Evolutionary conservation across 35 echinoderm and acorn worm species (phyloP), one percentile per base, ranked within the genome.

Genomic region (Diadema setosum): DNA sequence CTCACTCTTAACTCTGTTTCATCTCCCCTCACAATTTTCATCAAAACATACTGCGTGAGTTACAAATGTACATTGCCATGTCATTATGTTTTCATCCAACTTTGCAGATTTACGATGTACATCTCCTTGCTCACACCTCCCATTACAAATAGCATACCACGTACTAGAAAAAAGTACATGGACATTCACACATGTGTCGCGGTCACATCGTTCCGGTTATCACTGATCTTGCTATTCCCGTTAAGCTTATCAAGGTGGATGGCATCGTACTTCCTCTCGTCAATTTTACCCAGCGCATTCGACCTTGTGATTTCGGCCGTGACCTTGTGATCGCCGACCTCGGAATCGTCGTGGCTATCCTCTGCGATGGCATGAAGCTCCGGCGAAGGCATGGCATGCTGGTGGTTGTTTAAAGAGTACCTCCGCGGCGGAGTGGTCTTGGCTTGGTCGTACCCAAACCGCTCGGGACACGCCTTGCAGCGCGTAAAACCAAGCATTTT

Each of bases 401-500:
- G 73, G 11, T 78, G 39, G 21, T n/a, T 6, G 14, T 17, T 44
- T 25, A 42, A 78, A 2, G 73, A 78, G 20, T 39, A 21, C 15
- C 73, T 33, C 12, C 73, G 34, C 9, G 24, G 34, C 29, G 73
- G 73, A 2, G 39, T 23, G 8, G 37, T 35, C 40, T 23, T 44
- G 29, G 69, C 5, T 39, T 33, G 4, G 37, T 78, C 29, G 18
- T 73, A 39, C 9, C 37, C 30, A 12, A 26, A 18, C 29, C 73
- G 73, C 9, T 18, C 37, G 36, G 73, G 73, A 23, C 39, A 78
- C 39, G 44, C 35, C 30, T 36, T 41, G 3, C 35, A 39, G 37
- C 88, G 90, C 15, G 49, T 42, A 46, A 84, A 99, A 14, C 81
- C 75, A 3, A 99, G 86, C 57, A 99, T 87, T 20, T 90, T 70